A percentile compares a stretch with the other conserved stretches of the same genome.
Evolutionary conservation across 2,888 invertebrate genomes (phyloP).

Genomic region (Noctua pronuba): DNA sequence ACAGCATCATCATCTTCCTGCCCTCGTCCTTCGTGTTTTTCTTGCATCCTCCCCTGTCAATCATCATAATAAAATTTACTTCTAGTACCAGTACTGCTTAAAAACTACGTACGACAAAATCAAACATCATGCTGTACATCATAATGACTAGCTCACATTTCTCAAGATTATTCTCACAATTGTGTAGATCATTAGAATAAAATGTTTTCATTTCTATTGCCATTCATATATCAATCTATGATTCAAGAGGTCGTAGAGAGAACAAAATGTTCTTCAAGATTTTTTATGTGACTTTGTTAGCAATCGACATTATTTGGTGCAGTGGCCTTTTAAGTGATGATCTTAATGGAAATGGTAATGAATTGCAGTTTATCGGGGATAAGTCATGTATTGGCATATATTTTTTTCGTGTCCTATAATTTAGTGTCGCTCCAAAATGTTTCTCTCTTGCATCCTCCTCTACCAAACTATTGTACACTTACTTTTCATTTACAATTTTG

Average conservation of each 20-base stretch:
- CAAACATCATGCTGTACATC: slow-evolving; percentile 34
- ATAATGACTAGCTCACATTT: background rate
- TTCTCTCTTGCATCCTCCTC: background rate
- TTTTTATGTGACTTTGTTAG: slow-evolving; percentile 12
- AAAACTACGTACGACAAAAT: background rate
- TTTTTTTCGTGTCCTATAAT: background rate
- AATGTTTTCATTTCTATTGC: slow-evolving; percentile 5
- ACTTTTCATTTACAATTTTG: background rate
- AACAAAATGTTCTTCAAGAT: slow-evolving; percentile 43
- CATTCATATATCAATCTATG: slow-evolving; percentile 9
- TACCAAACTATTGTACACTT: background rate
- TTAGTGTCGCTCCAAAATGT: background rate
- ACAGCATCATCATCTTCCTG: background rate
- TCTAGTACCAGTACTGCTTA: background rate
- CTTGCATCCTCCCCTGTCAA: too few species aligned
- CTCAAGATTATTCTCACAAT: slow-evolving; percentile 24
- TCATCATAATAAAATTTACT: too few species aligned
- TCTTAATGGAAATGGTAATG: slow-evolving; percentile 13
- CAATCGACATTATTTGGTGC: background rate
- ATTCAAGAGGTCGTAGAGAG: background rate
- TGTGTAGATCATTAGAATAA: slow-evolving; percentile 1
- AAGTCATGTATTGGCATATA: background rate
- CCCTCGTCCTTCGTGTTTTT: too few species aligned
- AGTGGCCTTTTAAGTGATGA: background rate
- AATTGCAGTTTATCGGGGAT: background rate